A percentile compares a stretch with the other conserved stretches of the same genome.
These are phyloP conservation scores for Aethes cnicana DNA, from an alignment of 2,888 invertebrate species.

Conservation along the genomic window DNA sequence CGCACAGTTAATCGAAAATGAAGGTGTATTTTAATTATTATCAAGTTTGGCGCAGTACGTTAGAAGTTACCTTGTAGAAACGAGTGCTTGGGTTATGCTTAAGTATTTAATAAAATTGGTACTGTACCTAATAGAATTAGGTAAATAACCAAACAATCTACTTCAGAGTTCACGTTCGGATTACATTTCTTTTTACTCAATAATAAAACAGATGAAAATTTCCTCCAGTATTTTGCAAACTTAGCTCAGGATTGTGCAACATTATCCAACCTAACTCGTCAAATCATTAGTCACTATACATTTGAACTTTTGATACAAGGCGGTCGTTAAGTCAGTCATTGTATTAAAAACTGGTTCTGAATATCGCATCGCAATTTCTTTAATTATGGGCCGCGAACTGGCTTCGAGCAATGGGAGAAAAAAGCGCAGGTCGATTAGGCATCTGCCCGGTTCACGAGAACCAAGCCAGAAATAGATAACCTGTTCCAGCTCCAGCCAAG, in stretches of 20 bases:
- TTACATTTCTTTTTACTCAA: too few relatives aligned
- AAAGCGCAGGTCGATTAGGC: constrained; percentile 12
- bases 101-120: too few relatives aligned
- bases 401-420: constrained; percentile 12
- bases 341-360: constrained; percentile 19
- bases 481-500: not conserved
- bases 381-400: constrained; percentile 17
- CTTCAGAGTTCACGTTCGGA: too few relatives aligned
- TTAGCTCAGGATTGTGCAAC: not conserved
- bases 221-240: not conserved
- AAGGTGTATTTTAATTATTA: too few relatives aligned
- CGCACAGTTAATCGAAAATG: too few relatives aligned
- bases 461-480: constrained; percentile 17
- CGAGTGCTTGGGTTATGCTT: too few relatives aligned
- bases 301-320: constrained; percentile 3
- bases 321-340: not conserved
- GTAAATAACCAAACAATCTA: too few relatives aligned
- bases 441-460: constrained; percentile 17
- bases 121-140: too few relatives aligned
- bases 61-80: too few relatives aligned
- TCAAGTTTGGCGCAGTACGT: too few relatives aligned
- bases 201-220: not conserved
- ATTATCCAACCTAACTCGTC: not conserved
- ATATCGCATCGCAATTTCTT: constrained; percentile 1
- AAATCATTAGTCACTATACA: not conserved